phyloP scores from a whole-genome alignment of 2,113 vertebrate species.

The Pseudois nayaur region DNA sequence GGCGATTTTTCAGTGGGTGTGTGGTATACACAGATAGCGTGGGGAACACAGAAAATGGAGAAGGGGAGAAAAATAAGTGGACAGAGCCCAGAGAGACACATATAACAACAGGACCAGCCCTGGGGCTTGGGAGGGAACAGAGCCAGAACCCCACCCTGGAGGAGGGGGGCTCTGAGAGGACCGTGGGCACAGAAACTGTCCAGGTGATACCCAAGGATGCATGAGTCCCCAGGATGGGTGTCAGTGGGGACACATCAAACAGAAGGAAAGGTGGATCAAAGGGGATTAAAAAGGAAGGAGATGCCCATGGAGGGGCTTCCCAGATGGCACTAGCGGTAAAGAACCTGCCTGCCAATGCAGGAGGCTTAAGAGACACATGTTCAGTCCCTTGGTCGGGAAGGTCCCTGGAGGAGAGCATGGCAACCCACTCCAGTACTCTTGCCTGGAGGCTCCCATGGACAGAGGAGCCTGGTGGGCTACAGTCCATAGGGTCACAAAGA shows the following conservation, averaged over 20 bases:
- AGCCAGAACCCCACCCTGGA: rapidly evolving
- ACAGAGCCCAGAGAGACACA: background rate
- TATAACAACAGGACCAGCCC: rapidly evolving
- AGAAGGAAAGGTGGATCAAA: background rate
- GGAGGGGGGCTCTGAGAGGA: rapidly evolving
- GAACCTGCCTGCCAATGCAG: background rate
- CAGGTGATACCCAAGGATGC: rapidly evolving
- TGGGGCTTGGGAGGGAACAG: rapidly evolving
- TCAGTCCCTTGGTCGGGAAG: background rate
- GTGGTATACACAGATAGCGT: rapidly evolving
- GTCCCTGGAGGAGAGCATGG: background rate
- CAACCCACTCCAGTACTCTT: background rate
- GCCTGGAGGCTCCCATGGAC: background rate
- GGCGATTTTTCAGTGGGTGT: rapidly evolving
- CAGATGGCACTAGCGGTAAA: background rate
- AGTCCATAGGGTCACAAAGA: background rate
- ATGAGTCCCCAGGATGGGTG: rapidly evolving
- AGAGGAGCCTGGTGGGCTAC: background rate
- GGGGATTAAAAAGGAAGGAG: too few relatives aligned
- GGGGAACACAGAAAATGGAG: rapidly evolving
- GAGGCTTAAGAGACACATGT: background rate
- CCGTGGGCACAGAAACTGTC: too few relatives aligned
- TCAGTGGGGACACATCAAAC: background rate
- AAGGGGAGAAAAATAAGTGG: background rate
- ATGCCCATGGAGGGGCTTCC: background rate